Percentiles rank a stretch among this genome's conserved stretches.
Evolutionary conservation across 2,113 vertebrate genomes (phyloP).

Genomic region (Mesitornis unicolor): DNA sequence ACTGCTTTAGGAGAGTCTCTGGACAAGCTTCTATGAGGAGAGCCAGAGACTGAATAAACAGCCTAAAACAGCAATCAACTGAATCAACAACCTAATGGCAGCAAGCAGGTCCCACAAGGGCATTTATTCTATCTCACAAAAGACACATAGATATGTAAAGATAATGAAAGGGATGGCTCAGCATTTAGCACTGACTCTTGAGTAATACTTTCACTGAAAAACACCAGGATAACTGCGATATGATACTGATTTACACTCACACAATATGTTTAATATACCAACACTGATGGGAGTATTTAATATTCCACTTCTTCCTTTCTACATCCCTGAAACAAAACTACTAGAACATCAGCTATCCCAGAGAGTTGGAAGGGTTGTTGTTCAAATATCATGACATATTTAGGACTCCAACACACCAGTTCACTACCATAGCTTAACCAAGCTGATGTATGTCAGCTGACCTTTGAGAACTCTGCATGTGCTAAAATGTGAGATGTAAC

Average conservation of each 20-base stretch:
- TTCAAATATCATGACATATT: background rate
- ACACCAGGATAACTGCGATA: background rate
- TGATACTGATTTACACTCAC: background rate
- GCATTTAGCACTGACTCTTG: background rate
- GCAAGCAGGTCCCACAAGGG: background rate
- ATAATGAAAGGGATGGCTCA: background rate
- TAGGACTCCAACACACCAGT: background rate
- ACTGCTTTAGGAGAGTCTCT: background rate
- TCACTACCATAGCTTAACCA: background rate
- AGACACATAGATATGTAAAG: background rate
- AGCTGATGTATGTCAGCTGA: background rate
- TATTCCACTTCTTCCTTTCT: background rate
- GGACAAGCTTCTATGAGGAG: background rate
- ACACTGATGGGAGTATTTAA: background rate
- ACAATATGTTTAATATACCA: background rate
- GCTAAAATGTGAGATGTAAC: background rate
- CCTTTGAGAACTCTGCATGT: background rate
- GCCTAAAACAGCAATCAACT: conserved; percentile 35
- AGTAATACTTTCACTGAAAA: background rate
- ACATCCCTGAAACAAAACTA: background rate
- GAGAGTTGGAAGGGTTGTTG: background rate
- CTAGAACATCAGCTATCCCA: background rate
- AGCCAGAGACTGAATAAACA: background rate
- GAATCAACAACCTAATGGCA: conserved; percentile 17
- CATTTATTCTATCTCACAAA: background rate